These are phyloP conservation scores for Cyprinella venusta DNA, from an alignment of 2,797 vertebrate genomes.

Conservation along the genomic window DNA sequence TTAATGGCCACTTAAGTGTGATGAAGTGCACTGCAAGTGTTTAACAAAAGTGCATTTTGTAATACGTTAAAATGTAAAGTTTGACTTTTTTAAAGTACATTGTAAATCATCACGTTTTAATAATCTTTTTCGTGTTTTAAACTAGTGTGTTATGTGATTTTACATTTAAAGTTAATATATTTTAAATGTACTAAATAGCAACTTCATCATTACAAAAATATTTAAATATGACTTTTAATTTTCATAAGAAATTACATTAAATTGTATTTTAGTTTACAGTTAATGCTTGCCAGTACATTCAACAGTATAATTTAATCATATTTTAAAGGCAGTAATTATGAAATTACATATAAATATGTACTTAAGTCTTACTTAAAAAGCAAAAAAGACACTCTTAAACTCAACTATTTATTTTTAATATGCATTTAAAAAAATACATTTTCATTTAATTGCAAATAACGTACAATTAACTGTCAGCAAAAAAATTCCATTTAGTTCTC, in stretches of 20 bases:
- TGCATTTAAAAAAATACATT: not conserved
- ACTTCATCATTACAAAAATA: not conserved
- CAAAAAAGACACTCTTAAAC: not conserved
- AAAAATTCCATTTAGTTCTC: not conserved
- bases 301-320: not conserved
- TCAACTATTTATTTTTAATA: not conserved
- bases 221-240: not conserved
- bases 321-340: not conserved
- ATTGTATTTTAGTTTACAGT: not conserved
- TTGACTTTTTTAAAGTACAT: not conserved
- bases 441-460: not conserved
- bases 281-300: not conserved
- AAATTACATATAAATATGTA: not conserved
- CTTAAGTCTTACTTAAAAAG: not conserved
- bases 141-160: not conserved
- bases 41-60: not conserved
- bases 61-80: not conserved
- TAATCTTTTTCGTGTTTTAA: not conserved
- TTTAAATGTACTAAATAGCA: slow-evolving; percentile 5
- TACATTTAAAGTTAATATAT: not conserved
- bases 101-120: not conserved
- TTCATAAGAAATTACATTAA: not conserved
- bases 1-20: not conserved
- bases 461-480: not conserved
- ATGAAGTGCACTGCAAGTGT: not conserved